Percentiles rank a stretch among this genome's conserved stretches.
Evolutionary conservation across 2,888 invertebrate genomes (phyloP).

Genomic region (Pherbina coryleti): DNA sequence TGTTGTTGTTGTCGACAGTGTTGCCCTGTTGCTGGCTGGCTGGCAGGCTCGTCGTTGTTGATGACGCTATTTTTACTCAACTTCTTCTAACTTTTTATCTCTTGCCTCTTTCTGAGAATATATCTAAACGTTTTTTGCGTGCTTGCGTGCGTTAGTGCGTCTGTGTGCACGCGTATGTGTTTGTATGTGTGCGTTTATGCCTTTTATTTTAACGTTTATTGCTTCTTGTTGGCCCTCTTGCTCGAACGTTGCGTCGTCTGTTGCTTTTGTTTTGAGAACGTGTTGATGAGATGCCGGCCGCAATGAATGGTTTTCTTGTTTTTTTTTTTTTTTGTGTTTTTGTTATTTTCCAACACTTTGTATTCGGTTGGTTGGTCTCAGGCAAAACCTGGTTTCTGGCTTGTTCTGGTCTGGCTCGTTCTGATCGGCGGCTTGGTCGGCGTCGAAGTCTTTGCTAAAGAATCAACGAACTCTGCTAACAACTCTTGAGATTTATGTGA

Average conservation of each 20-base stretch:
- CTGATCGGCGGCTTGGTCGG: neutral
- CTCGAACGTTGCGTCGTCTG: neutral
- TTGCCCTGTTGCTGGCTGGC: neutral
- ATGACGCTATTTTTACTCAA: neutral
- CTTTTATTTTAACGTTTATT: slow-evolving; percentile 25
- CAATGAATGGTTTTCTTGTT: slow-evolving; percentile 49
- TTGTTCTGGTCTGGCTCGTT: slow-evolving; percentile 23
- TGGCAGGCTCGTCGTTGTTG: neutral
- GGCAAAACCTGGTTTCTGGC: slow-evolving; percentile 11
- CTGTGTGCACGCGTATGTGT: neutral
- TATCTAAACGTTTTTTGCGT: slow-evolving; percentile 20
- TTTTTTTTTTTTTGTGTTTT: slow-evolving; percentile 40
- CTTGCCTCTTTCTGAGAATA: slow-evolving; percentile 2
- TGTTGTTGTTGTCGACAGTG: neutral
- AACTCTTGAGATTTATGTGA: slow-evolving; percentile 27
- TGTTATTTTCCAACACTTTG: slow-evolving; percentile 45
- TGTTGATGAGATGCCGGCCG: slow-evolving; percentile 31
- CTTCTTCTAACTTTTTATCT: neutral
- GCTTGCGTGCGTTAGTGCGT: neutral
- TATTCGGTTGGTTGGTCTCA: slow-evolving; percentile 36
- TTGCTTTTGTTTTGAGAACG: slow-evolving; percentile 46
- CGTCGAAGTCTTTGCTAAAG: slow-evolving; percentile 42
- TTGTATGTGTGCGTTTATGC: neutral
- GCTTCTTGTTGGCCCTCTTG: slow-evolving; percentile 9
- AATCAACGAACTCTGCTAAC: slow-evolving; percentile 55